Evolutionary conservation across 2,797 vertebrate genomes (phyloP), one percentile per base, ranked within the genome.

Genomic region (Danio kyathit): DNA sequence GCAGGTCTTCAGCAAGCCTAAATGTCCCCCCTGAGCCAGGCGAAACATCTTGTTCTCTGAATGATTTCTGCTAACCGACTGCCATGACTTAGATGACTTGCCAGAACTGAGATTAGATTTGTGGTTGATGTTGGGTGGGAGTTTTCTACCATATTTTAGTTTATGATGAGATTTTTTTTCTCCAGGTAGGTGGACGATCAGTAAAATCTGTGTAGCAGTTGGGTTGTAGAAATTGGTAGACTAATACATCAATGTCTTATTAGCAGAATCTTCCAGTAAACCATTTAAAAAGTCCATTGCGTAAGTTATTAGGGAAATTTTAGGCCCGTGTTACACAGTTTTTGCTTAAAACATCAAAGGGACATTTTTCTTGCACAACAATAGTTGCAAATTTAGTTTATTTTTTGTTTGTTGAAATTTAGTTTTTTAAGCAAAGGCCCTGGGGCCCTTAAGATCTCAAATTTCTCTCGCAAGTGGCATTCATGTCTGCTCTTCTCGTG

Each of bases 21-120:
- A 64, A 80, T 64, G 48, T 54, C 14, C 17, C 40, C 10, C 48
- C 40, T 52, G 48, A 64, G 77, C 59, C 59, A 52, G 14, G 11
- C 5, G 9, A 64, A 79, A 63, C 46, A 29, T 79, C 46, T 71
- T 13, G 14, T 61, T 7, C 44, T 16, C 17, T 44, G 38, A 72
- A 72, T 80, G 61, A 63, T 71, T 48, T 71, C 57, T 54, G 10
- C 19, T 72, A 56, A 46, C 46, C 17, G 40, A 44, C 57, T 14
- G 17, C 57, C 48, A 57, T 63, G 44, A 43, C 46, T 79, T 60
- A 61, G 44, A 59, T 63, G 48, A 9, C 57, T 64, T 79, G 77
- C 67, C 66, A 79, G 40, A 44, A 19, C 67, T 41, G 73, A 64
- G 16, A 73, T 82, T 71, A 43, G 46, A 63, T 77, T 46, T 43